Evolutionary conservation across 2,113 vertebrate genomes (phyloP), one percentile per base, ranked within the genome.

Genomic region (Eudyptes chrysolophus): DNA sequence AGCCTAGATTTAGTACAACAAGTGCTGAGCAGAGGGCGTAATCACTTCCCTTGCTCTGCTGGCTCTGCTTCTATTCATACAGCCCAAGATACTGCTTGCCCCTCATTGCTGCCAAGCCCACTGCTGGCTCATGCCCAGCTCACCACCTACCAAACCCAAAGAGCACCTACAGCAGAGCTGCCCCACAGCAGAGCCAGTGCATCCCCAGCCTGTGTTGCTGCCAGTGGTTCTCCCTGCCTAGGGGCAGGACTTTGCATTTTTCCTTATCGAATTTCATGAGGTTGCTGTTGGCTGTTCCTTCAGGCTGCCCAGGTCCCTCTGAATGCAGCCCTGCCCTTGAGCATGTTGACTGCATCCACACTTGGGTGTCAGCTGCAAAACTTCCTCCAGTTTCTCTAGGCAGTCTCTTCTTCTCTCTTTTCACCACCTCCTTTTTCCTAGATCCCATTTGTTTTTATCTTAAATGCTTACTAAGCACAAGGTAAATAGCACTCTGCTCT

Each of bases 401-500:
- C 34, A 89, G 29, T 19, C 25, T 82, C 34, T 57, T 55, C 27
- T 40, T 51, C 24, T 58, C 27, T 75, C 68, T 89, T 89, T 76
- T 72, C 61, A 89, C 13, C 4, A n/a, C 26, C 21, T 77, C 17
- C n/a, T 64, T 83, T 42, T 79, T 52, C 55, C 48, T 82, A 60
- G 17, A 72, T 64, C 12, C 13, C 36, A 5, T 77, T 89, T 76
- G 27, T 49, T 90, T 94, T 90, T 58, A 26, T 65, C 24, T 51
- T 84, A 81, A 66, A 44, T 76, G 11, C 58, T 87, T 93, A 38
- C 29, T 76, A 84, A 95, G 70, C 32, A 46, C 58, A 92, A 65
- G 24, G 20, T 75, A 55, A 96, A 71, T 32, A 72, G 25, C 25
- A 76, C 18, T 52, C 61, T 72, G 34, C 12, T 68, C 62, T 76